phyloP scores from a whole-genome alignment of 2,113 vertebrate species.

The Accipiter cooperii region DNA sequence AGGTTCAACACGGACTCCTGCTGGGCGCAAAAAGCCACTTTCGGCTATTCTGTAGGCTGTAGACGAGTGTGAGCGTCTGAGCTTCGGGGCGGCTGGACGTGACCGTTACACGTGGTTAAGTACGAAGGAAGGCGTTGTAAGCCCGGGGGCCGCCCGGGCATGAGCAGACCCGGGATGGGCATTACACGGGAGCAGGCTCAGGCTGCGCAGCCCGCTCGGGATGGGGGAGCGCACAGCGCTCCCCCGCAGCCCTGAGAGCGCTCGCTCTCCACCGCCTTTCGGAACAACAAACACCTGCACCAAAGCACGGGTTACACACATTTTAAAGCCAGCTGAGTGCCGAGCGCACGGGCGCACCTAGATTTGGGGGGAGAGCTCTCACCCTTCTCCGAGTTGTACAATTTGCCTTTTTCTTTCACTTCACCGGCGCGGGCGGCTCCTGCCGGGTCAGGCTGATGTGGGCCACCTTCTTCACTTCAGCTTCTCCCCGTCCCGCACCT shows the following conservation, averaged over 20 bases:
- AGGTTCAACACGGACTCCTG: not conserved
- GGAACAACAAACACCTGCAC: not conserved
- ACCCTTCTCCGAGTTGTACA: rapidly evolving
- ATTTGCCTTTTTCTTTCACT: not conserved
- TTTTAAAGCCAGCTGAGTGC: not conserved
- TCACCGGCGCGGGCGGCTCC: not conserved
- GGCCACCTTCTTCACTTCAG: no score
- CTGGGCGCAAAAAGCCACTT: not conserved
- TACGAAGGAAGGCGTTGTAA: not conserved
- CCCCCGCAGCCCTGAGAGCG: rapidly evolving
- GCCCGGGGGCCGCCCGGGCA: no score
- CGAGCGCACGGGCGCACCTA: rapidly evolving
- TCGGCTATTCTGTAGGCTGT: not conserved
- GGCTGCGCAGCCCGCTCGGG: rapidly evolving
- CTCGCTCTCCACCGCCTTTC: not conserved
- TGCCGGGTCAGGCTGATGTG: not conserved
- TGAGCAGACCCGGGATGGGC: rapidly evolving
- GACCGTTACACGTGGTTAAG: rapidly evolving
- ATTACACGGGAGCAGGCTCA: not conserved
- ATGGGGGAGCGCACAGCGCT: rapidly evolving
- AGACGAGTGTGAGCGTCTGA: not conserved
- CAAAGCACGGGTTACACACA: not conserved
- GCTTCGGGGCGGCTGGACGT: not conserved
- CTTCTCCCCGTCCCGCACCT: not conserved
- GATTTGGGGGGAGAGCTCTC: not conserved